Evolutionary conservation across 2,113 vertebrate genomes (phyloP), one percentile per base, ranked within the genome.

Genomic region (Carassius gibelio): DNA sequence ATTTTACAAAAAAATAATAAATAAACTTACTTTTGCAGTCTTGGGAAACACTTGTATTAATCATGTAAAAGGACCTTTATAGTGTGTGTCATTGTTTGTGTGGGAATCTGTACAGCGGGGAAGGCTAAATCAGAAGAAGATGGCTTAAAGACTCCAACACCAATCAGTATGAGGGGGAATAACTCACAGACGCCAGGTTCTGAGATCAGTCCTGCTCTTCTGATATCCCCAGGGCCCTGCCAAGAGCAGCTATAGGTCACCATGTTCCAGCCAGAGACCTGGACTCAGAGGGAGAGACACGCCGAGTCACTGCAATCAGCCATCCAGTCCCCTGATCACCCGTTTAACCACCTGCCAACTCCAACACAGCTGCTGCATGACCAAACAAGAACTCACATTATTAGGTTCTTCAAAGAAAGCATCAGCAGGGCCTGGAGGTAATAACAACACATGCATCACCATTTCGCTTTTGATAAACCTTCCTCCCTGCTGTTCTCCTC

Each of bases 291-390:
- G 34, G 42, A 77, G 75, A 34, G 48, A 62, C 34, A 64, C 38
- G 79, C 87, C 66, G 57, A 55, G 55, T 61, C 79, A 89, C 87
- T 75, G 55, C 14, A 66, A 83, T 74, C 84, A 84, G 78, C 86
- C 89, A 89, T 15, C 23, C 38, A 23, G 91, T 78, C 78, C 83
- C 7, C 61, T 14, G 66, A 85, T 82, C 72, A 48, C 87, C 87
- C 87, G 86, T 86, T 87, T 77, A 84, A 90, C 84, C 64, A 86
- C 80, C 89, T 88, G 92, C 91, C 93, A 91, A 91, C 85, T 87
- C 88, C 91, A 91, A 92, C 90, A 90, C 84, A 86, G 85, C 89
- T 90, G 90, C 90, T 92, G 91, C 76, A 57, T 86, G 88, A 87
- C 86, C 87, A 86, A 92, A 91, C 90, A 91, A 90, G 91, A 88